These are phyloP conservation scores for Drosophila vallismaia DNA, from an alignment of 2,888 invertebrate genomes.

Conservation along the genomic window DNA sequence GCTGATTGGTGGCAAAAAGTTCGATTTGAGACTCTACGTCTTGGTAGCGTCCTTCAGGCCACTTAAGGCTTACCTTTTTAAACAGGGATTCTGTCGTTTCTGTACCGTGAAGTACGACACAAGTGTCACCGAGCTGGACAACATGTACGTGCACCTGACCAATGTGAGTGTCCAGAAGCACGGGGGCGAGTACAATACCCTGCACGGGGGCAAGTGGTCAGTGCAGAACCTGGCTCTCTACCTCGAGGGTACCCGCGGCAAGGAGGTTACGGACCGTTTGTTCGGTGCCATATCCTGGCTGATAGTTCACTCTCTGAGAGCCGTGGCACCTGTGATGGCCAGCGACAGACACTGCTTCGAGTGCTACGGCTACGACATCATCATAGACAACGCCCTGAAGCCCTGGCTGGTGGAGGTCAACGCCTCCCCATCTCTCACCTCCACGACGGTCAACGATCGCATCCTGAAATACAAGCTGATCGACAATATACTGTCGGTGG, in stretches of 20 bases:
- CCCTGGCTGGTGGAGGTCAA: slow-evolving; percentile 97
- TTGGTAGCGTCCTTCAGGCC: slow-evolving; percentile 96
- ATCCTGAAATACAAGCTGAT: slow-evolving; percentile 97
- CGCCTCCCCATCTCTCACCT: slow-evolving; percentile 96
- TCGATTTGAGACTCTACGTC: slow-evolving; percentile 95
- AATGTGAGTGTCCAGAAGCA: slow-evolving; percentile 98
- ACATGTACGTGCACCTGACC: slow-evolving; percentile 97
- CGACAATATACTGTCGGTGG: slow-evolving; percentile 95
- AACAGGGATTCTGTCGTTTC: slow-evolving; percentile 96
- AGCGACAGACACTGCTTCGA: slow-evolving; percentile 91
- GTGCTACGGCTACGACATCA: slow-evolving; percentile 97
- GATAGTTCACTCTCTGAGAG: slow-evolving; percentile 95
- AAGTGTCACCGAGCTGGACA: slow-evolving; percentile 93
- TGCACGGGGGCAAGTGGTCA: slow-evolving; percentile 97
- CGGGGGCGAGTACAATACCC: slow-evolving; percentile 96
- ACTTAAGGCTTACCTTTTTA: slow-evolving; percentile 95
- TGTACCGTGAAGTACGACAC: slow-evolving; percentile 97
- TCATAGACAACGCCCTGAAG: slow-evolving; percentile 96
- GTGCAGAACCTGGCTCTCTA: slow-evolving; percentile 95
- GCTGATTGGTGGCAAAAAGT: slow-evolving; percentile 97
- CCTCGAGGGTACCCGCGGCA: slow-evolving; percentile 95
- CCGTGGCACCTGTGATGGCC: slow-evolving; percentile 95
- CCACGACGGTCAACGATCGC: slow-evolving; percentile 96
- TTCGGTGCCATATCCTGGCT: slow-evolving; percentile 96
- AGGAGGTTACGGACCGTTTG: slow-evolving; percentile 93